Evolutionary conservation across 2,797 vertebrate species (phyloP).

Genomic region (Xenops minutus): DNA sequence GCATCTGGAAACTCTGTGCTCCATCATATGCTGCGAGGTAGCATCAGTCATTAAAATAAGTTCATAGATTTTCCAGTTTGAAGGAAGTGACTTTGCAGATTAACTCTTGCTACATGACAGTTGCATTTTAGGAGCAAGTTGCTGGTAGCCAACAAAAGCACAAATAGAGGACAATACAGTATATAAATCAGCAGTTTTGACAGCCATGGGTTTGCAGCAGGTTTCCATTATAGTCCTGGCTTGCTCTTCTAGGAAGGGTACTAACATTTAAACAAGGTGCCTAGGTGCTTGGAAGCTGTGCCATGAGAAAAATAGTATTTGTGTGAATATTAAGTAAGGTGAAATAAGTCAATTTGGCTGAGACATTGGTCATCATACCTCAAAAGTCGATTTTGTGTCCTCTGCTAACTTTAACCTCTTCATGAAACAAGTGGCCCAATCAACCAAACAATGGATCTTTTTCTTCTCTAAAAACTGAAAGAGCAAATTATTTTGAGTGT

Average conservation of each 20-base stretch:
- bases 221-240: not conserved
- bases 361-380: not conserved
- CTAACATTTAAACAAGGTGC: not conserved
- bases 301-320: not conserved
- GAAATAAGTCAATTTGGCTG: not conserved
- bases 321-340: not conserved
- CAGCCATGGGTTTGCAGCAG: not conserved
- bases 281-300: not conserved
- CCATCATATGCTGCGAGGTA: not conserved
- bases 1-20: constrained; percentile 17
- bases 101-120: not conserved
- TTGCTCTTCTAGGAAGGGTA: not conserved
- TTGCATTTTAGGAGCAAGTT: not conserved
- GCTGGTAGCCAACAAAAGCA: not conserved
- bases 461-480: not conserved
- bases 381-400: not conserved
- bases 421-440: not conserved
- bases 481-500: not conserved
- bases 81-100: not conserved
- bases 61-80: not conserved
- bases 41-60: not conserved
- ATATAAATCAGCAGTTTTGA: not conserved
- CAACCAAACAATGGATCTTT: not conserved
- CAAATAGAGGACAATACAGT: not conserved
- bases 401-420: not conserved